These are phyloP conservation scores for Acanthaster planci DNA, from an alignment of 35 echinoderm and acorn worm genomes.

Conservation along the genomic window DNA sequence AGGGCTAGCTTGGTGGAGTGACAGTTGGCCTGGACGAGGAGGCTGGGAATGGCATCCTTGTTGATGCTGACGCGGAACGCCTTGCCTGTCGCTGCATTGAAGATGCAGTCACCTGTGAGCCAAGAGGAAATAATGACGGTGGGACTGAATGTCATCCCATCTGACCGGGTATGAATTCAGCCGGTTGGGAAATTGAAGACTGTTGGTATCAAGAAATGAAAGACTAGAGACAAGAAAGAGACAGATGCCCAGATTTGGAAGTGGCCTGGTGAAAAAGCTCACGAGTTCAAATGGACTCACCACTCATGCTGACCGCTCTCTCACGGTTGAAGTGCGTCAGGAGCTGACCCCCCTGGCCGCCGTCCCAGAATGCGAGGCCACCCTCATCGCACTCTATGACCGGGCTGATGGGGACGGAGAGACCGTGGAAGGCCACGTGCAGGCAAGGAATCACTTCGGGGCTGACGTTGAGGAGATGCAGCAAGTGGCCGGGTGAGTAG, in stretches of 20 bases:
- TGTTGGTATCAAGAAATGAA: no score
- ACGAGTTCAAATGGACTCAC: slow-evolving; percentile 28
- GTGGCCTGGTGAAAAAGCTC: neutral
- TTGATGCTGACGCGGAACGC: slow-evolving; percentile 25
- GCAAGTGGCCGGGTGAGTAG: slow-evolving; percentile 44
- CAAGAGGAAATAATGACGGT: neutral
- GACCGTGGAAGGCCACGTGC: slow-evolving; percentile 42
- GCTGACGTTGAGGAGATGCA: slow-evolving; percentile 61
- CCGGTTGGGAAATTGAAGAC: no score
- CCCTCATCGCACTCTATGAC: neutral
- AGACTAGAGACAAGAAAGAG: no score
- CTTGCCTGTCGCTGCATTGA: slow-evolving; percentile 32
- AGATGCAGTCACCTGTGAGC: slow-evolving; percentile 29
- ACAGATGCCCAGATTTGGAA: no score
- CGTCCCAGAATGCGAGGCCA: neutral
- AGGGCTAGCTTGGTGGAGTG: slow-evolving; percentile 51
- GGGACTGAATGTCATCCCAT: no score
- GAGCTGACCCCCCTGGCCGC: slow-evolving; percentile 6
- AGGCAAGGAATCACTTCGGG: slow-evolving; percentile 60
- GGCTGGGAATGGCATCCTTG: slow-evolving; percentile 44
- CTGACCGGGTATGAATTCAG: no score
- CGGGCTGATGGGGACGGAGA: slow-evolving; percentile 45
- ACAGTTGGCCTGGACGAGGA: slow-evolving; percentile 20
- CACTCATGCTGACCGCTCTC: slow-evolving; percentile 39
- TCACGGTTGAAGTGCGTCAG: slow-evolving; percentile 47